Evolutionary conservation across 2,888 invertebrate genomes (phyloP).

Genomic region (Euspilapteryx auroguttella): DNA sequence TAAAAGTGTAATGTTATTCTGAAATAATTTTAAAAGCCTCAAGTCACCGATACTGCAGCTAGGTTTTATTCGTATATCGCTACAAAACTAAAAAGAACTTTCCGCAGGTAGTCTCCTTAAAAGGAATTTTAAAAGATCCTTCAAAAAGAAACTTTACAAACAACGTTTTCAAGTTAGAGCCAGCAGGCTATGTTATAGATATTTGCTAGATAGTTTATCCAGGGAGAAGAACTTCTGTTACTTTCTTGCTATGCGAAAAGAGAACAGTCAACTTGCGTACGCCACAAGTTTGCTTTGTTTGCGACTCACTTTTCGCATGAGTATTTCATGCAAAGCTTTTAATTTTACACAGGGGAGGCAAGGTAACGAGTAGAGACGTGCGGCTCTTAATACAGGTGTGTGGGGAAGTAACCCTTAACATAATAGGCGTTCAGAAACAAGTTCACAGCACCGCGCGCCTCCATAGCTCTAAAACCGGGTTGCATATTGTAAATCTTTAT

Average conservation of each 20-base stretch:
- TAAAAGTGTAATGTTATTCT: no score
- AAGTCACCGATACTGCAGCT: constrained; percentile 39
- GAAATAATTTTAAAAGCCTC: constrained; percentile 40
- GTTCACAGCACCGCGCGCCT: no score
- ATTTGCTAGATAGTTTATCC: no score
- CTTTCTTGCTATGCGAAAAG: no score
- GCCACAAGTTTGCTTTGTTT: no score
- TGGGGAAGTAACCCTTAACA: constrained; percentile 14
- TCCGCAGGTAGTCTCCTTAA: constrained; percentile 40
- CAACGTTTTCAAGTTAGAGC: constrained; percentile 20
- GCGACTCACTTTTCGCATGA: no score
- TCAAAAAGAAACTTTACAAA: constrained; percentile 26
- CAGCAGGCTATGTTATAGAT: constrained; percentile 2
- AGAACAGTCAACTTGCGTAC: no score
- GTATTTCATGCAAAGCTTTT: constrained; percentile 20
- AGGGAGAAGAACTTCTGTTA: no score
- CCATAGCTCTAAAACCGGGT: no score
- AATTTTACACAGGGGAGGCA: constrained; percentile 24
- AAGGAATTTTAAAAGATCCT: constrained; percentile 47
- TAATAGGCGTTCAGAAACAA: constrained; percentile 23
- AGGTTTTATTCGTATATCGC: constrained; percentile 28
- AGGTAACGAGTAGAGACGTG: constrained; percentile 30
- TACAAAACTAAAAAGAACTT: constrained; percentile 50
- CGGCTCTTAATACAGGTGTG: constrained; percentile 26
- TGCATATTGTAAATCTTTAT: constrained; percentile 50